Evolutionary conservation across 2,888 invertebrate genomes (phyloP).

Genomic region (Aphodius sticticus): DNA sequence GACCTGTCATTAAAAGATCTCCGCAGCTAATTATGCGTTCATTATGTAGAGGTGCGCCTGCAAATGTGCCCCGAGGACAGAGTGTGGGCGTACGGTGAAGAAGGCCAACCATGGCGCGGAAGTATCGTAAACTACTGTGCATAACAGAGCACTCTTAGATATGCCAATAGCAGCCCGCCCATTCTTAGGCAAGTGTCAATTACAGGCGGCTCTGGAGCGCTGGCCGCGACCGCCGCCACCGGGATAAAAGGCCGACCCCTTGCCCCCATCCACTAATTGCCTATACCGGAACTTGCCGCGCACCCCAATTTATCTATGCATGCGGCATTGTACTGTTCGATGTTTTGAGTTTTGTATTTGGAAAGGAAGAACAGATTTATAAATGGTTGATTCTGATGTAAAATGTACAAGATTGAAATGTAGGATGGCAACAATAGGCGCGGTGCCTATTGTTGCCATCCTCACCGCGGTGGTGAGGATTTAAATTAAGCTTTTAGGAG

Average conservation of each 20-base stretch:
- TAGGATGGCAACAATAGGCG: too few species aligned
- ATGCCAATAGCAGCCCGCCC: constrained; percentile 44
- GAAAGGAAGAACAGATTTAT: too few species aligned
- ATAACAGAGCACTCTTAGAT: constrained; percentile 41
- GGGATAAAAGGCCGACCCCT: constrained; percentile 5
- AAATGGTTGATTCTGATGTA: too few species aligned
- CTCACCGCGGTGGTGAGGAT: too few species aligned
- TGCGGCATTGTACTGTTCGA: background rate
- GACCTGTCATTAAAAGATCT: background rate
- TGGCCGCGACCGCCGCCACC: constrained; percentile 23
- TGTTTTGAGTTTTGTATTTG: background rate
- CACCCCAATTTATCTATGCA: background rate
- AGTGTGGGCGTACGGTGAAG: background rate
- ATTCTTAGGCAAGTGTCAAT: constrained; percentile 45
- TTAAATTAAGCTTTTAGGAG: too few species aligned
- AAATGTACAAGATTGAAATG: too few species aligned
- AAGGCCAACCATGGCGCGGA: background rate
- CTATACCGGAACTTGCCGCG: background rate
- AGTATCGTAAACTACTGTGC: constrained; percentile 36
- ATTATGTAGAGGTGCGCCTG: background rate
- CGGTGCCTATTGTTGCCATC: too few species aligned
- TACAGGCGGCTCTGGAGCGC: constrained; percentile 35
- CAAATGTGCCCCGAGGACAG: background rate
- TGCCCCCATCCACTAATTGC: background rate
- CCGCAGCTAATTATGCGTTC: background rate